These are phyloP conservation scores for Villa cingulata DNA, from an alignment of 2,888 invertebrate genomes.

Conservation along the genomic window DNA sequence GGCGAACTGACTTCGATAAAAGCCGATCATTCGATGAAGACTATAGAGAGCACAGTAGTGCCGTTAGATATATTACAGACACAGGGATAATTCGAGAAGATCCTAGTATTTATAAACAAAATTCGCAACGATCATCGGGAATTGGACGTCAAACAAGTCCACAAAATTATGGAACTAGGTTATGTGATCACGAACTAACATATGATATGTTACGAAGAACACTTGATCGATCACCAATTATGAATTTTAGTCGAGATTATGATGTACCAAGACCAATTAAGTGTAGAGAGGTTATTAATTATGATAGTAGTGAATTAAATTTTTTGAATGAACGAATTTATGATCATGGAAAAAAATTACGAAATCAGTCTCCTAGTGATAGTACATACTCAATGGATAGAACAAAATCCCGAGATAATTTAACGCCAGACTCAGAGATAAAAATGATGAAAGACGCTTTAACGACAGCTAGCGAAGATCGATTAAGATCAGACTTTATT, in stretches of 20 bases:
- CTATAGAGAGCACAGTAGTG: slow-evolving; percentile 27
- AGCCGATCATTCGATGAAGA: slow-evolving; percentile 35
- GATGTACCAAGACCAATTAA: slow-evolving; percentile 25
- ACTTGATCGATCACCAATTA: slow-evolving; percentile 30
- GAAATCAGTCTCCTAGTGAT: slow-evolving; percentile 24
- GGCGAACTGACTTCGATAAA: slow-evolving; percentile 32
- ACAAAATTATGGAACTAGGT: slow-evolving; percentile 32
- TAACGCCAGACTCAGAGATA: slow-evolving; percentile 21
- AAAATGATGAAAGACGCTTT: slow-evolving; percentile 13
- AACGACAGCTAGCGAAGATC: slow-evolving; percentile 13
- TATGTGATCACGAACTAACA: slow-evolving; percentile 34
- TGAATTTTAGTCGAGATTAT: slow-evolving; percentile 31
- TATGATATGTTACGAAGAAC: slow-evolving; percentile 33
- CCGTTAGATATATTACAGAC: slow-evolving; percentile 23
- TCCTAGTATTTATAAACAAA: background rate
- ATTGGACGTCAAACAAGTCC: slow-evolving; percentile 27
- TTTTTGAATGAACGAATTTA: slow-evolving; percentile 31
- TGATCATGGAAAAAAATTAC: slow-evolving; percentile 23
- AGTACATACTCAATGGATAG: slow-evolving; percentile 23
- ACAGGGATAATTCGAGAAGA: slow-evolving; percentile 8
- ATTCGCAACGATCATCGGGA: slow-evolving; percentile 2
- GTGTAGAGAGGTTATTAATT: slow-evolving; percentile 30
- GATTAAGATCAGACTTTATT: slow-evolving; percentile 15
- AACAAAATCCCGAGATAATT: slow-evolving; percentile 15
- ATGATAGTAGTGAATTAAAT: slow-evolving; percentile 31